Evolutionary conservation across 2,888 invertebrate genomes (phyloP).

Genomic region (Physocephala rufipes): DNA sequence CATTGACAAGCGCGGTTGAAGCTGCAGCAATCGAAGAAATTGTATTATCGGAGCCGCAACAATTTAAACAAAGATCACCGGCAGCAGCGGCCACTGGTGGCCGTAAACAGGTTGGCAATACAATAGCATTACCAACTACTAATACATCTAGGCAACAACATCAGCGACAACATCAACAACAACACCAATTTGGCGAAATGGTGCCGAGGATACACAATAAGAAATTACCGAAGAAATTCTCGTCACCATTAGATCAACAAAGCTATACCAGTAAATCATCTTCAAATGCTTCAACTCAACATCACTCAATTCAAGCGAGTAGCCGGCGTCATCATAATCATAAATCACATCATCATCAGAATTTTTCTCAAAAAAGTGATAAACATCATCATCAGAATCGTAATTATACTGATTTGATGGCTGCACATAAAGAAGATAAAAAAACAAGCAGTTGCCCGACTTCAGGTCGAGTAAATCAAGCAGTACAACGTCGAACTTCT

Average conservation of each 20-base stretch:
- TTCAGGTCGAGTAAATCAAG: slow-evolving; percentile 10
- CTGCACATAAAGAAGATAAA: slow-evolving; percentile 39
- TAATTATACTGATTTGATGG: slow-evolving; percentile 41
- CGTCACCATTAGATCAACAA: slow-evolving; percentile 26
- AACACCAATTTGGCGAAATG: slow-evolving; percentile 29
- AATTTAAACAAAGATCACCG: slow-evolving; percentile 39
- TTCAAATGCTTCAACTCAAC: background rate
- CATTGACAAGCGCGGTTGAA: slow-evolving; percentile 32
- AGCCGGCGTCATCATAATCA: background rate
- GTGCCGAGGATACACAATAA: too few species aligned
- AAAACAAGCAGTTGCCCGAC: slow-evolving; percentile 1
- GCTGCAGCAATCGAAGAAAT: slow-evolving; percentile 27
- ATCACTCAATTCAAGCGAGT: background rate
- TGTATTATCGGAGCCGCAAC: background rate
- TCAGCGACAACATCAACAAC: background rate
- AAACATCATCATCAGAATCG: slow-evolving; percentile 42
- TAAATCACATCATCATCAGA: slow-evolving; percentile 22
- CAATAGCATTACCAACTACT: slow-evolving; percentile 40
- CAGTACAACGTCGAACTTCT: slow-evolving; percentile 30
- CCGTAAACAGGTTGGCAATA: slow-evolving; percentile 43
- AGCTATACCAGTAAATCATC: slow-evolving; percentile 15
- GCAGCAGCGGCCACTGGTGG: slow-evolving; percentile 44
- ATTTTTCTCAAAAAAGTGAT: slow-evolving; percentile 21
- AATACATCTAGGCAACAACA: slow-evolving; percentile 34
- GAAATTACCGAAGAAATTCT: slow-evolving; percentile 11